These are phyloP conservation scores for Carduelis carduelis DNA, from an alignment of 2,797 vertebrate genomes.

Conservation along the genomic window DNA sequence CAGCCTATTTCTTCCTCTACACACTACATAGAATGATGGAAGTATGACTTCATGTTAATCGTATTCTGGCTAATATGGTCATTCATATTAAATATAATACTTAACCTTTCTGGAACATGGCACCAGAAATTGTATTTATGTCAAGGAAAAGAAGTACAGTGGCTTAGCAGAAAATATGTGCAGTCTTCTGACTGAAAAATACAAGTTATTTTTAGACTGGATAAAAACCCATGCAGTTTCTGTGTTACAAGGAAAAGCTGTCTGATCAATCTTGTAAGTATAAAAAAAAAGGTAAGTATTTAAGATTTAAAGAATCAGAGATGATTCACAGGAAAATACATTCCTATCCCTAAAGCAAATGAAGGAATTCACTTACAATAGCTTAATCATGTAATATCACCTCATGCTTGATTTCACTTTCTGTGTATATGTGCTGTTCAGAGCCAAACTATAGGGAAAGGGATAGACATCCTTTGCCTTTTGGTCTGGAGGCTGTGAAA, in stretches of 20 bases:
- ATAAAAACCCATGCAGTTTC: background rate
- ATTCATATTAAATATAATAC: background rate
- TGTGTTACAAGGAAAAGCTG: background rate
- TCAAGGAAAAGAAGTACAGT: background rate
- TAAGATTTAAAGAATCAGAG: constrained; percentile 9
- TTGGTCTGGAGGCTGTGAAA: background rate
- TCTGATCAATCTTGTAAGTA: background rate
- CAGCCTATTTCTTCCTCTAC: background rate
- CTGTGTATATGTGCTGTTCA: background rate
- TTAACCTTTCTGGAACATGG: background rate
- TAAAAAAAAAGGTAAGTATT: background rate
- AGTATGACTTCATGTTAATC: background rate
- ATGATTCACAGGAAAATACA: background rate
- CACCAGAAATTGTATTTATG: background rate
- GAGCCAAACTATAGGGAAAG: background rate
- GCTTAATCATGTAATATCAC: background rate
- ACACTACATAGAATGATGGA: background rate
- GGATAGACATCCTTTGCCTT: background rate
- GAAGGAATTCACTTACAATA: background rate
- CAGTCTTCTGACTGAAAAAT: constrained; percentile 4
- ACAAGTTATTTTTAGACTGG: background rate
- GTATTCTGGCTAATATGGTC: background rate
- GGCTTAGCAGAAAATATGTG: background rate
- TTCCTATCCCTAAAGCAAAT: background rate
- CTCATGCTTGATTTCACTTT: background rate